These are phyloP conservation scores for Teinopalpus imperialis DNA, from an alignment of 2,888 invertebrate species.

Conservation along the genomic window DNA sequence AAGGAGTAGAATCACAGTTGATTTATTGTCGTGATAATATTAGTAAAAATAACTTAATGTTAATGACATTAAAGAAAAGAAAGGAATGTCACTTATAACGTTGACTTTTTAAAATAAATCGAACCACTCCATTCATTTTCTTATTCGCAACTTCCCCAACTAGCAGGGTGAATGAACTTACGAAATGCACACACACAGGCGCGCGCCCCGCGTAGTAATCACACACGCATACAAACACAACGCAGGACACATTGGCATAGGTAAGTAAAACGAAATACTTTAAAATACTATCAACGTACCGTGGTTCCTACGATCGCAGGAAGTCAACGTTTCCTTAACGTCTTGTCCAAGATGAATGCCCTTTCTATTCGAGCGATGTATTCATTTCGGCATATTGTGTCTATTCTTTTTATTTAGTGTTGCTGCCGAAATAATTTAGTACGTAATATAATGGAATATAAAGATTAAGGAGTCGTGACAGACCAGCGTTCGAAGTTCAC, in stretches of 20 bases:
- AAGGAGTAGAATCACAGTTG: too few relatives aligned
- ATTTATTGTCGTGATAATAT: too few relatives aligned
- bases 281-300: slow-evolving; percentile 24
- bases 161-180: slow-evolving; percentile 78
- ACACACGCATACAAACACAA: slow-evolving; percentile 45
- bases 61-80: too few relatives aligned
- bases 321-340: slow-evolving; percentile 11
- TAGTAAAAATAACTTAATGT: too few relatives aligned
- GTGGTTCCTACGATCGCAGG: slow-evolving; percentile 11
- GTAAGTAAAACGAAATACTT: slow-evolving; percentile 47
- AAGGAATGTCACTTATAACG: too few relatives aligned
- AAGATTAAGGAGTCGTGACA: too few relatives aligned
- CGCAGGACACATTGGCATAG: slow-evolving; percentile 62
- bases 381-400: neutral
- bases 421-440: too few relatives aligned
- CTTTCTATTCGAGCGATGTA: neutral
- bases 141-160: slow-evolving; percentile 77
- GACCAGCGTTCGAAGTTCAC: too few relatives aligned
- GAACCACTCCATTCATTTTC: slow-evolving; percentile 42
- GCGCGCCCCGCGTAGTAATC: slow-evolving; percentile 10
- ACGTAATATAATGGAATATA: too few relatives aligned
- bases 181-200: slow-evolving; percentile 69
- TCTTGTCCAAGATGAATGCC: slow-evolving; percentile 1
- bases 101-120: too few relatives aligned
- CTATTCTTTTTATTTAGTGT: too few relatives aligned